phyloP scores from a whole-genome alignment of 2,113 vertebrate species.

The Pristiophorus japonicus region DNA sequence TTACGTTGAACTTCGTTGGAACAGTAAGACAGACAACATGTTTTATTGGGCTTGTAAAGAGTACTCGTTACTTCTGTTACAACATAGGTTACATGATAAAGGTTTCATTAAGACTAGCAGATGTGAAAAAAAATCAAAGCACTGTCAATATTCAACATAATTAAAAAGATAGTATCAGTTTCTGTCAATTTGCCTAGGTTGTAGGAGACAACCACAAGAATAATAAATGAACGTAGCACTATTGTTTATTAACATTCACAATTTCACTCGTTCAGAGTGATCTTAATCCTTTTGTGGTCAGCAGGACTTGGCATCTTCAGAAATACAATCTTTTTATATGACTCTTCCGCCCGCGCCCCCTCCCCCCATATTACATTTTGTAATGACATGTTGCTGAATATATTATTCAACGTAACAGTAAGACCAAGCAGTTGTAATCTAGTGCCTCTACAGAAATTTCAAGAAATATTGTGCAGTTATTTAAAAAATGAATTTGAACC shows the following conservation, averaged over 20 bases:
- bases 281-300: not conserved
- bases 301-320: not conserved
- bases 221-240: not conserved
- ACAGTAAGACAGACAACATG: slow-evolving; percentile 8
- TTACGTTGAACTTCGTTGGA: too few species aligned
- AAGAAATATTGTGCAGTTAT: not conserved
- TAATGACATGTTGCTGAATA: not conserved
- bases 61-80: not conserved
- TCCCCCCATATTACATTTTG: not conserved
- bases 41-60: slow-evolving; percentile 25
- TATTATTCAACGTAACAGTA: not conserved
- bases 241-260: not conserved
- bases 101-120: not conserved
- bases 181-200: slow-evolving; percentile 3
- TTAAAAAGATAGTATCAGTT: slow-evolving; percentile 32
- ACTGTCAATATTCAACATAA: not conserved
- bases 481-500: not conserved
- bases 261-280: not conserved
- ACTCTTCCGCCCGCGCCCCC: too few species aligned
- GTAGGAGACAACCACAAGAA: not conserved
- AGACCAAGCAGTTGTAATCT: not conserved
- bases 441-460: not conserved
- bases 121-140: not conserved
- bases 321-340: not conserved
- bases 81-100: slow-evolving; percentile 29